Evolutionary conservation across 23 tunicate species (phyloP).

Genomic region (Ascidia mentula): DNA sequence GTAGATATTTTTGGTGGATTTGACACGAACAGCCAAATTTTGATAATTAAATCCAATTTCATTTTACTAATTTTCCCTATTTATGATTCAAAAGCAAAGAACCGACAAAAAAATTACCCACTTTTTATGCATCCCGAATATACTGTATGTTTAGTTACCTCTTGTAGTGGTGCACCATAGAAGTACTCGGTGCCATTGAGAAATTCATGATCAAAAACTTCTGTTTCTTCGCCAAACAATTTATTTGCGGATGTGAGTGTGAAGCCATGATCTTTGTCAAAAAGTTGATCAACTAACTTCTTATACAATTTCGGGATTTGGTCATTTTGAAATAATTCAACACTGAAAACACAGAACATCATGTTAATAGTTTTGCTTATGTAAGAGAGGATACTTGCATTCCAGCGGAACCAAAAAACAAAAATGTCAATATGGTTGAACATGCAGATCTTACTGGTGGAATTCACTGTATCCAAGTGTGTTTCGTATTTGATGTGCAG

Average conservation of each 20-base stretch:
- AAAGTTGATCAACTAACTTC: constrained; percentile 18
- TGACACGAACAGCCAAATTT: too few relatives aligned
- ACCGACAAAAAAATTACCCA: too few relatives aligned
- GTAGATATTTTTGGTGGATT: too few relatives aligned
- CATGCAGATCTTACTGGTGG: not conserved
- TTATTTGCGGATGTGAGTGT: constrained; percentile 25
- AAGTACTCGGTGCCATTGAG: constrained; percentile 17
- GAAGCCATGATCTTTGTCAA: constrained; percentile 20
- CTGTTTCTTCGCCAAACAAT: constrained; percentile 36
- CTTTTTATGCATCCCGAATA: not conserved
- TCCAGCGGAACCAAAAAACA: too few relatives aligned
- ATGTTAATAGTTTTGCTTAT: too few relatives aligned
- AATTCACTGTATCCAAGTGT: constrained; percentile 12
- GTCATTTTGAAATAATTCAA: not conserved
- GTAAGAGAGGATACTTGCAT: too few relatives aligned
- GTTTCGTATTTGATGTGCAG: constrained; percentile 20
- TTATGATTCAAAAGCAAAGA: not conserved
- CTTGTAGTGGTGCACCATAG: constrained; percentile 43
- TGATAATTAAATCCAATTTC: too few relatives aligned
- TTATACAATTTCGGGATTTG: constrained; percentile 32
- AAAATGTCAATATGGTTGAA: too few relatives aligned
- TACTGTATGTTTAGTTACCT: constrained; percentile 16
- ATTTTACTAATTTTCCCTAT: too few relatives aligned
- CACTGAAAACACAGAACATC: too few relatives aligned
- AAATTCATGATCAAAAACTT: constrained; percentile 15